Conservation (phyloP, 2,888 invertebrate species). For the Nycteola revayana region DNA sequence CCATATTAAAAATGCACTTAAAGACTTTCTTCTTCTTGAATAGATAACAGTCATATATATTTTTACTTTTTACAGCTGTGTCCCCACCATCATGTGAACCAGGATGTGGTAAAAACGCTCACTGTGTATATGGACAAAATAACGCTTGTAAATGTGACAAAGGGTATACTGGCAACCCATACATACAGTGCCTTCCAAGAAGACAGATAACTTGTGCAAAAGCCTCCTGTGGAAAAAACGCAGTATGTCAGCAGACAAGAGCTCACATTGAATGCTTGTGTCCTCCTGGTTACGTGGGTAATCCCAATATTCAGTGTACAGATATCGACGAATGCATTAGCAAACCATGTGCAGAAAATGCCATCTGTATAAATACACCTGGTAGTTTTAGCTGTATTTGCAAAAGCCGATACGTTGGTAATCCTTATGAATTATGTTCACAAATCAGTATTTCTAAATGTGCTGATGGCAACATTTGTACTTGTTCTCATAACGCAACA, state of each 20-base stretch:
- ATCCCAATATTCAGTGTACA: slow-evolving; percentile 92
- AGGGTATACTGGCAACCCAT: slow-evolving; percentile 93
- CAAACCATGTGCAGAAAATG: slow-evolving; percentile 91
- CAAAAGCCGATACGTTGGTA: slow-evolving; percentile 91
- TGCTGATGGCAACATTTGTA: slow-evolving; percentile 85
- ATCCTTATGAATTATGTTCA: slow-evolving; percentile 92
- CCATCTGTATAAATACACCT: slow-evolving; percentile 93
- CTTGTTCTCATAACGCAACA: slow-evolving; percentile 86
- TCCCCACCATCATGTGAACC: slow-evolving; percentile 90
- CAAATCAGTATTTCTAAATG: slow-evolving; percentile 87
- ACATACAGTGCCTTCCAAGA: slow-evolving; percentile 88
- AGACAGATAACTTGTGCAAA: slow-evolving; percentile 87
- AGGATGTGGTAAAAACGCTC: slow-evolving; percentile 90
- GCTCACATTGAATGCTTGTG: slow-evolving; percentile 91
- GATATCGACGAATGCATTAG: slow-evolving; percentile 92
- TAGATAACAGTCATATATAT: too few species aligned
- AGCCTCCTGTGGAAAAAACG: slow-evolving; percentile 88
- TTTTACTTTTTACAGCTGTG: slow-evolving; percentile 82
- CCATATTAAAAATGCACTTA: too few species aligned
- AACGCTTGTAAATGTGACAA: slow-evolving; percentile 92
- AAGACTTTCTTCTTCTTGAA: too few species aligned
- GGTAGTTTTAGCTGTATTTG: slow-evolving; percentile 96
- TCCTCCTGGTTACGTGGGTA: slow-evolving; percentile 91
- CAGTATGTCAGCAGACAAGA: slow-evolving; percentile 89
- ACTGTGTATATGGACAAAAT: slow-evolving; percentile 91